Evolutionary conservation across 2,113 vertebrate genomes (phyloP).

Genomic region (Anseranas semipalmata): DNA sequence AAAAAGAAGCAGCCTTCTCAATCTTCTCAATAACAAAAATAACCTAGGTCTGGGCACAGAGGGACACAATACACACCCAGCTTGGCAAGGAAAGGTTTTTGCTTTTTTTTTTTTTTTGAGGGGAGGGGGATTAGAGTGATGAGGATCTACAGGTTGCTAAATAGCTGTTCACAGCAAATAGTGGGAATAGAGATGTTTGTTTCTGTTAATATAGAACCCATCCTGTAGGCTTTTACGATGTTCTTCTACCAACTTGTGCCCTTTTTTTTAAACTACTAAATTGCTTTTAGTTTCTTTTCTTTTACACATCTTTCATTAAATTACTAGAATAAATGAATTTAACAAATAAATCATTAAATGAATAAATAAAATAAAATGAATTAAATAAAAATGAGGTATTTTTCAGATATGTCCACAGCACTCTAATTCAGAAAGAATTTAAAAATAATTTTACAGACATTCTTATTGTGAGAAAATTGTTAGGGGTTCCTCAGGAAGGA

Average conservation of each 20-base stretch:
- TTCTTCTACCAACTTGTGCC: background rate
- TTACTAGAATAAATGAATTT: background rate
- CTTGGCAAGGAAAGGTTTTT: background rate
- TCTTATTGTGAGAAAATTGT: background rate
- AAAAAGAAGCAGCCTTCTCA: background rate
- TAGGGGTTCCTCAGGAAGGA: background rate
- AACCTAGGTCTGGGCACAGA: background rate
- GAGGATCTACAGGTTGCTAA: background rate
- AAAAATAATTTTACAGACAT: background rate
- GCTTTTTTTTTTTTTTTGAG: background rate
- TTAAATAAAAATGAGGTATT: background rate
- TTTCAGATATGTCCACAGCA: background rate
- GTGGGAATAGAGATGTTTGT: background rate
- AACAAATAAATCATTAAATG: background rate
- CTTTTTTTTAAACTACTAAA: background rate
- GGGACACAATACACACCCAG: background rate
- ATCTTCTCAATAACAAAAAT: background rate
- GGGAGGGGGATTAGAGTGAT: background rate
- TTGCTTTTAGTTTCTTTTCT: background rate
- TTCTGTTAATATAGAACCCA: background rate
- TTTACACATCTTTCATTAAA: background rate
- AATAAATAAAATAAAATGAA: background rate
- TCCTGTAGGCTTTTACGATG: background rate
- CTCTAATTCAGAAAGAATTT: background rate
- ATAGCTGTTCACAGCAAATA: background rate